Conservation (phyloP, 2,113 vertebrate species). For the Malurus melanocephalus region DNA sequence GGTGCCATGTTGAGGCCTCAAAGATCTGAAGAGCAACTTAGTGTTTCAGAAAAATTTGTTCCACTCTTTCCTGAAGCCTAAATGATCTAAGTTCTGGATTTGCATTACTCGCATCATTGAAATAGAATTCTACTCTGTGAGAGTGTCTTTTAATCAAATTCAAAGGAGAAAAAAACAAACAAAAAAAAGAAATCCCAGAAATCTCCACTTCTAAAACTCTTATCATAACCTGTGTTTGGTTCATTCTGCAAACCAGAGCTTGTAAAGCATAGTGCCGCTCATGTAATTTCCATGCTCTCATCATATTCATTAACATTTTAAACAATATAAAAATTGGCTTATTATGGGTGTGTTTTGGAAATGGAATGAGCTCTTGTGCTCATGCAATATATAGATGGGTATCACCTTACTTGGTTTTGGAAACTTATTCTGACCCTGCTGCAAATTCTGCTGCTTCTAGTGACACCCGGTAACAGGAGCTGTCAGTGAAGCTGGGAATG, state of each 20-base stretch:
- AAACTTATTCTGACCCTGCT: background rate
- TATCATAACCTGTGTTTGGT: background rate
- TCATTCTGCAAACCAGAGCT: background rate
- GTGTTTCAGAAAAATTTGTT: background rate
- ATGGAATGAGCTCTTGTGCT: background rate
- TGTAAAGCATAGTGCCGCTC: background rate
- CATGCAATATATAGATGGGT: no score
- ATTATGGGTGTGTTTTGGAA: background rate
- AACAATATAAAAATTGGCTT: background rate
- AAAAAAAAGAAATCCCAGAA: background rate
- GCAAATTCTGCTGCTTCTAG: background rate
- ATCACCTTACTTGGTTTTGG: background rate
- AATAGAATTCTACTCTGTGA: background rate
- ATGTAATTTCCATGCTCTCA: background rate
- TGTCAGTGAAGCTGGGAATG: background rate
- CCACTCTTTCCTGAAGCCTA: background rate
- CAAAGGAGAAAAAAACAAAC: rapidly evolving
- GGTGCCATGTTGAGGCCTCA: background rate
- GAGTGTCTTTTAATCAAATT: background rate
- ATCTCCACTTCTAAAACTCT: background rate
- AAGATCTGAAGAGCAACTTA: background rate
- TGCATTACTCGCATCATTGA: background rate
- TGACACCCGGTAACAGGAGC: background rate
- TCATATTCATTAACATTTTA: background rate
- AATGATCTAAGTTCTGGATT: background rate